Evolutionary conservation across 1,140 invertebrate species (phyloP).

Genomic region (Lerema accius): DNA sequence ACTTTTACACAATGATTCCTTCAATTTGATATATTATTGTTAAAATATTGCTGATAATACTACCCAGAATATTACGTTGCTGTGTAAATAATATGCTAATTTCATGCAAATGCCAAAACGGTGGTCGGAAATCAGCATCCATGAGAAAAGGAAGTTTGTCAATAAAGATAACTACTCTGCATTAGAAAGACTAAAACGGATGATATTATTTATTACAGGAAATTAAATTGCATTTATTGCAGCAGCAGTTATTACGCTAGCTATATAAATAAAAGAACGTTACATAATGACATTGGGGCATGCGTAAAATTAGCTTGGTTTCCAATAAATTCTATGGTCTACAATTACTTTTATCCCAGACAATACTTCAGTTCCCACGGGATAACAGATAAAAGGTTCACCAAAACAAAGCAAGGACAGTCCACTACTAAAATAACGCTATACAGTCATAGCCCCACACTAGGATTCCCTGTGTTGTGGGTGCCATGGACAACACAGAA

Average conservation of each 20-base stretch:
- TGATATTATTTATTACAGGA: slow-evolving; percentile 8
- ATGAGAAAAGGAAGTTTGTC: background rate
- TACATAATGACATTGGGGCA: background rate
- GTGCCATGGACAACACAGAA: no score
- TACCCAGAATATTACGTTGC: background rate
- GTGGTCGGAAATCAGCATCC: background rate
- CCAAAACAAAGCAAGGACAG: no score
- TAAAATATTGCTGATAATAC: no score
- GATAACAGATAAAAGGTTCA: no score
- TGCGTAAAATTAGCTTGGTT: background rate
- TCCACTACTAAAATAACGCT: no score
- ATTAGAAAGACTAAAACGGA: slow-evolving; percentile 15
- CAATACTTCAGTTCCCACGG: no score
- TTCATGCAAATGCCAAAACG: background rate
- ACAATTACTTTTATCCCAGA: no score
- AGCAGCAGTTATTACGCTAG: slow-evolving; percentile 6
- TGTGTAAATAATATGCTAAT: background rate
- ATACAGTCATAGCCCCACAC: no score
- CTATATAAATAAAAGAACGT: background rate
- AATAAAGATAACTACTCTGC: background rate
- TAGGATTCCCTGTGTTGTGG: no score
- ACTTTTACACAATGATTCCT: no score
- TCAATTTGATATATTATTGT: no score
- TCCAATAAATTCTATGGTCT: no score
- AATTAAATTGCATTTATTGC: slow-evolving; percentile 16